phyloP scores from a whole-genome alignment of 2,797 vertebrate species.

The Loriculus beryllinus region DNA sequence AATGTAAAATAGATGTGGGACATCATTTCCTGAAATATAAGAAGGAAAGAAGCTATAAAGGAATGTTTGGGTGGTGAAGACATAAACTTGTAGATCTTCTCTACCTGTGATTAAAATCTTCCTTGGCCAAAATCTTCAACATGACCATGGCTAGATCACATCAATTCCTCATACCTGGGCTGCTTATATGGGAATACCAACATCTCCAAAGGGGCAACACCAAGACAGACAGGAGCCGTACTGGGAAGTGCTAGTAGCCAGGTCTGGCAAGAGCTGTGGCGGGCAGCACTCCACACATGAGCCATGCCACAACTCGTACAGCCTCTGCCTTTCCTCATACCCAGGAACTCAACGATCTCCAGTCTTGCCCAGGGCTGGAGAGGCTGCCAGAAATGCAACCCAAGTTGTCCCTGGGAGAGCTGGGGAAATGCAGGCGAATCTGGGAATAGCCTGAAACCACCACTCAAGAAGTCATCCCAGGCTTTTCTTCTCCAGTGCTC shows the following conservation, averaged over 20 bases:
- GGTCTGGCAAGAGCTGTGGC: not conserved
- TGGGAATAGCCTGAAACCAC: not conserved
- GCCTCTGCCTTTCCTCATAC: not conserved
- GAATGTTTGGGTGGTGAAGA: not conserved
- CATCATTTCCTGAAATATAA: not conserved
- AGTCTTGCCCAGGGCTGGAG: not conserved
- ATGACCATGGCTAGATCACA: not conserved
- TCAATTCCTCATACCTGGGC: not conserved
- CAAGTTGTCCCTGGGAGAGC: not conserved
- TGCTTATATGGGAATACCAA: not conserved
- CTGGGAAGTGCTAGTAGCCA: not conserved
- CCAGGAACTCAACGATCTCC: not conserved
- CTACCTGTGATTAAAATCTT: not conserved
- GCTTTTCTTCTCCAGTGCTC: not conserved
- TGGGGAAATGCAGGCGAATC: not conserved
- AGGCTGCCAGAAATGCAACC: not conserved
- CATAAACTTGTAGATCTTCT: not conserved
- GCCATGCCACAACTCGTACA: accelerated
- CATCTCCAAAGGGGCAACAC: not conserved
- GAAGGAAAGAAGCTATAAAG: not conserved
- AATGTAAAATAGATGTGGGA: not conserved
- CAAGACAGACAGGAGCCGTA: not conserved
- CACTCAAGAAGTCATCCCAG: not conserved
- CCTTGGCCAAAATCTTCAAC: not conserved
- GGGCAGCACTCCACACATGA: accelerated